Conservation (phyloP, 1,140 invertebrate species). For the Drosophila bifasciata region DNA sequence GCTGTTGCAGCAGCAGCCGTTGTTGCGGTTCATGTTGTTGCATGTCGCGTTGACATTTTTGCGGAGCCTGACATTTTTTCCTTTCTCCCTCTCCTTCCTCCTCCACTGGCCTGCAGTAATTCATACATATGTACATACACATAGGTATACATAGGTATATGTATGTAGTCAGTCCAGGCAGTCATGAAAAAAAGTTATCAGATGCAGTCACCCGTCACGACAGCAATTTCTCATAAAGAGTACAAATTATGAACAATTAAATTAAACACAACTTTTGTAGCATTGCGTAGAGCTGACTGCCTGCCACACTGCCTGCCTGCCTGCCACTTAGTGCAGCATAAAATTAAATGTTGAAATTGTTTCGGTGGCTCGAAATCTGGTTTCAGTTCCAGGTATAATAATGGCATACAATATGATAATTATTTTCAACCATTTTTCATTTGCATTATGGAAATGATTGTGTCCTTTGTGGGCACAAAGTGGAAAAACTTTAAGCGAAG, state of each 20-base stretch:
- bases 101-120: constrained; percentile 33
- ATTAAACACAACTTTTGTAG: constrained; percentile 60
- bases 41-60: constrained; percentile 79
- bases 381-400: no score
- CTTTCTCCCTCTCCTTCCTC: constrained; percentile 10
- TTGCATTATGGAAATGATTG: constrained; percentile 27
- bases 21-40: constrained; percentile 71
- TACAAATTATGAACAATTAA: constrained; percentile 63
- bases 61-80: constrained; percentile 57
- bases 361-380: no score
- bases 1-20: constrained; percentile 16
- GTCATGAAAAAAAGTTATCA: constrained; percentile 9
- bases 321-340: constrained; percentile 10
- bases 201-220: constrained; percentile 39
- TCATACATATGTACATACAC: constrained; percentile 22
- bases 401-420: constrained; percentile 1
- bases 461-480: constrained; percentile 5
- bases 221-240: constrained; percentile 29
- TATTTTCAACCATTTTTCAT: constrained; percentile 15
- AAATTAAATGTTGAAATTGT: constrained; percentile 18
- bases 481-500: background rate
- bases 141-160: background rate
- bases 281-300: background rate
- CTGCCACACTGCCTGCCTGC: background rate
- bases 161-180: background rate